Percentiles rank a stretch among this genome's conserved stretches.
These are phyloP conservation scores for Serripes groenlandicus DNA, from an alignment of 2,888 invertebrate genomes.

Conservation along the genomic window DNA sequence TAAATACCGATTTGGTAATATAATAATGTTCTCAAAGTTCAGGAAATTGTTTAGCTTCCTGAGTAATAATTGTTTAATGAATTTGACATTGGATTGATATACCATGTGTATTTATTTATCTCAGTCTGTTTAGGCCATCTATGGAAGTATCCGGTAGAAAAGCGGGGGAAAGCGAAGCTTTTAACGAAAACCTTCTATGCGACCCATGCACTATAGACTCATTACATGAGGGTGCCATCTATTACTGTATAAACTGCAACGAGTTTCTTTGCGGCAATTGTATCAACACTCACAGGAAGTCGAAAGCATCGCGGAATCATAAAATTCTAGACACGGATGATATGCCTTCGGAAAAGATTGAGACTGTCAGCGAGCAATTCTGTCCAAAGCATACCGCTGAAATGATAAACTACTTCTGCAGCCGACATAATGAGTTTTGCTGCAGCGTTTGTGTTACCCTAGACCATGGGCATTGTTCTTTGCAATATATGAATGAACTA, in stretches of 20 bases:
- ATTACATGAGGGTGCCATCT: not conserved
- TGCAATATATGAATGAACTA: not conserved
- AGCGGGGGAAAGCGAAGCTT: too few relatives aligned
- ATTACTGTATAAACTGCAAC: not conserved
- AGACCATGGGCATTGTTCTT: not conserved
- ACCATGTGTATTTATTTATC: too few relatives aligned
- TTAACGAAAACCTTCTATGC: not conserved
- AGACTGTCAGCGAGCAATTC: not conserved
- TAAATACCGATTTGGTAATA: too few relatives aligned
- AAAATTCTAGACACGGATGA: not conserved
- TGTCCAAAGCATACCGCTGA: not conserved
- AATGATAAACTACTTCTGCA: not conserved
- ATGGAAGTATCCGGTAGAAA: slow-evolving; percentile 3
- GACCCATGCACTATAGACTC: not conserved
- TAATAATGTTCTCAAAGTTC: too few relatives aligned
- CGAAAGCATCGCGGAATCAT: not conserved
- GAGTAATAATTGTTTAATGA: too few relatives aligned
- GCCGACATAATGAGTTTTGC: not conserved
- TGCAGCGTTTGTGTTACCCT: not conserved
- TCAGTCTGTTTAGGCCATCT: too few relatives aligned
- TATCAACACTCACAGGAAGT: not conserved
- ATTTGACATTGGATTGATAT: too few relatives aligned
- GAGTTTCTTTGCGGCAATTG: slow-evolving; percentile 2
- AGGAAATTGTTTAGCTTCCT: too few relatives aligned
- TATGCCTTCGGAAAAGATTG: not conserved